These are phyloP conservation scores for Nyctereutes procyonoides DNA, from an alignment of 2,113 vertebrate species.

Conservation along the genomic window DNA sequence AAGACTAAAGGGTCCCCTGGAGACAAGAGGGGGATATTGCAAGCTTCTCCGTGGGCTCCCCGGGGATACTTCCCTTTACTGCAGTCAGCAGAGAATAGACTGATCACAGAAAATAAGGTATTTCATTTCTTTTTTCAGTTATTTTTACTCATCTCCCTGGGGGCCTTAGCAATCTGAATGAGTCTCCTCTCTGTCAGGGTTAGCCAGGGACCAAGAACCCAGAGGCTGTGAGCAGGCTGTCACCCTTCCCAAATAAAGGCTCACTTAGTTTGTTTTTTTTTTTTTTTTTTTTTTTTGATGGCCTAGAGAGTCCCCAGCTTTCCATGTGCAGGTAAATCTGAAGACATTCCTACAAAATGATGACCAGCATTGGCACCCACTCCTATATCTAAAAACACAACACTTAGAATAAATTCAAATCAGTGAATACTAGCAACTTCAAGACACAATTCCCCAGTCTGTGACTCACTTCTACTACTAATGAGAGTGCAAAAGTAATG, in stretches of 20 bases:
- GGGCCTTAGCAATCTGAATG: neutral
- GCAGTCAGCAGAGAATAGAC: neutral
- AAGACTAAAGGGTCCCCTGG: slow-evolving; percentile 52
- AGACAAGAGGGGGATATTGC: neutral
- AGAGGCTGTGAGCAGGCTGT: neutral
- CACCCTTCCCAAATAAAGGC: neutral
- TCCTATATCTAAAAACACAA: rapidly evolving
- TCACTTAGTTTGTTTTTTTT: too few relatives aligned
- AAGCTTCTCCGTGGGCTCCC: slow-evolving; percentile 4
- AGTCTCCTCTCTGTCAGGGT: neutral
- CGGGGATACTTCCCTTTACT: neutral
- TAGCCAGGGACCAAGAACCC: too few relatives aligned
- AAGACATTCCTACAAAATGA: neutral
- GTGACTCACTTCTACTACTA: neutral
- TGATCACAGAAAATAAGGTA: slow-evolving; percentile 7
- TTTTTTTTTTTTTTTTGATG: neutral
- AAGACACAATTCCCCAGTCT: rapidly evolving
- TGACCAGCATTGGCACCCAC: rapidly evolving
- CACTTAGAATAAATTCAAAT: neutral
- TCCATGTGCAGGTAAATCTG: too few relatives aligned
- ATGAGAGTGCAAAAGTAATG: neutral
- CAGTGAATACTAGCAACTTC: neutral
- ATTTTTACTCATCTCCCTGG: neutral
- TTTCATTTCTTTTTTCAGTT: neutral
- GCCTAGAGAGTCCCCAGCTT: rapidly evolving